Evolutionary conservation across 2,113 vertebrate genomes (phyloP).

Genomic region (Oenanthe melanoleuca): DNA sequence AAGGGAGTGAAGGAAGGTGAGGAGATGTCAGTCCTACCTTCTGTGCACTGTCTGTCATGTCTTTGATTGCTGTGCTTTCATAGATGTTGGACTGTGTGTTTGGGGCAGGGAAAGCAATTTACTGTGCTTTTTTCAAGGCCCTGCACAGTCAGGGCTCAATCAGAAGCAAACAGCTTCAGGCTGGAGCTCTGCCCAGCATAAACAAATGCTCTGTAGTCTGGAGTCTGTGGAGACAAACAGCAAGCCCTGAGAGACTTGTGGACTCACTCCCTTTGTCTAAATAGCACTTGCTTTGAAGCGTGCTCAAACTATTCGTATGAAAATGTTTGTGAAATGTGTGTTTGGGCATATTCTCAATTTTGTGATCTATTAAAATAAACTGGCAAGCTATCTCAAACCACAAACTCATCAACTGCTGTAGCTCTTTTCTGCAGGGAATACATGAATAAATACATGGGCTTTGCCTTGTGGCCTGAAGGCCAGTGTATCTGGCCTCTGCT

Average conservation of each 20-base stretch:
- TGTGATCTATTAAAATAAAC: slow-evolving; percentile 70
- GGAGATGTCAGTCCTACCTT: not conserved
- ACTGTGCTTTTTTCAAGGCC: not conserved
- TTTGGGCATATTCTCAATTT: slow-evolving; percentile 66
- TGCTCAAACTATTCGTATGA: slow-evolving; percentile 60
- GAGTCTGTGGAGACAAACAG: slow-evolving; percentile 57
- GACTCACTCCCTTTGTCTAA: slow-evolving; percentile 49
- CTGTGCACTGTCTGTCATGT: not conserved
- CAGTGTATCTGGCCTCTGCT: slow-evolving; percentile 42
- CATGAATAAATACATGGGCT: slow-evolving; percentile 50
- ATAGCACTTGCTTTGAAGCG: slow-evolving; percentile 59
- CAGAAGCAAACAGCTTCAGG: slow-evolving; percentile 44
- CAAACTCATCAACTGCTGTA: slow-evolving; percentile 59
- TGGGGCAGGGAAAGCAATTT: not conserved
- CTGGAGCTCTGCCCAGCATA: slow-evolving; percentile 58
- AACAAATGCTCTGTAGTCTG: slow-evolving; percentile 54
- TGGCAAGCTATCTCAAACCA: slow-evolving; percentile 58
- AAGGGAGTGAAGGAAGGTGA: not conserved
- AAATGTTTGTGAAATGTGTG: slow-evolving; percentile 66
- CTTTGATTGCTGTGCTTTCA: not conserved
- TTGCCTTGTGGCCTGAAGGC: slow-evolving; percentile 40
- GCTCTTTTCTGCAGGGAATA: slow-evolving; percentile 54
- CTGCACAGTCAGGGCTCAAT: not conserved
- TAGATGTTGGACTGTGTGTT: not conserved
- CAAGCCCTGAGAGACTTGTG: slow-evolving; percentile 44